These are phyloP conservation scores for Drosophila parthenogenetica DNA, from an alignment of 2,888 invertebrate species.

Conservation along the genomic window DNA sequence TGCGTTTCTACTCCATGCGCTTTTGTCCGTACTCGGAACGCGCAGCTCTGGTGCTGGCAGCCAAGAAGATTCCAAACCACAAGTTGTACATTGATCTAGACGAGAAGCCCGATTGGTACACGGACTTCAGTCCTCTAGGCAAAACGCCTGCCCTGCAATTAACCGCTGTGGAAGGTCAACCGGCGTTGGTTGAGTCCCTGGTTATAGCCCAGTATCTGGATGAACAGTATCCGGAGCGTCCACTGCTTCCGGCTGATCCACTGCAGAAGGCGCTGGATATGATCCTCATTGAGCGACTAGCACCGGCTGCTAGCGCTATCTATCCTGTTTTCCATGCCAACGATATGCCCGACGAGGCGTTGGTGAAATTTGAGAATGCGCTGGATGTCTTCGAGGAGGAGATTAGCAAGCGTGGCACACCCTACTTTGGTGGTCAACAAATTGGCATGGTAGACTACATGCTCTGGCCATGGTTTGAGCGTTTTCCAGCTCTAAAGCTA, in stretches of 20 bases:
- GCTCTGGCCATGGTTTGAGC: conserved; percentile 94
- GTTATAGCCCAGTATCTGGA: conserved; percentile 93
- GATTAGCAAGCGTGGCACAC: conserved; percentile 87
- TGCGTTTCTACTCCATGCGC: conserved; percentile 92
- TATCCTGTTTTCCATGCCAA: conserved; percentile 79
- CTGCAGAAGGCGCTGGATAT: conserved; percentile 84
- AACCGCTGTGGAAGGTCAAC: conserved; percentile 85
- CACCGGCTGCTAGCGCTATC: conserved; percentile 74
- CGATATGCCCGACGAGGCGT: conserved; percentile 56
- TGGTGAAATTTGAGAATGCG: conserved; percentile 84
- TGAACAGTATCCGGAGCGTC: conserved; percentile 89
- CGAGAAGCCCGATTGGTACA: conserved; percentile 93
- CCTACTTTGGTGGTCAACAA: conserved; percentile 89
- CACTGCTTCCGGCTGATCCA: conserved; percentile 87
- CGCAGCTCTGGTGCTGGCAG: conserved; percentile 90
- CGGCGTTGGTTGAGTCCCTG: conserved; percentile 90
- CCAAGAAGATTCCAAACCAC: conserved; percentile 92
- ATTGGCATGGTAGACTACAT: conserved; percentile 93
- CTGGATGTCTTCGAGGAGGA: conserved; percentile 89
- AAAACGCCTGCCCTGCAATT: conserved; percentile 92
- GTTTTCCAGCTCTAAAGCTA: conserved; percentile 86
- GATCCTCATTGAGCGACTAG: conserved; percentile 83
- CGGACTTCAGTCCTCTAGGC: conserved; percentile 88
- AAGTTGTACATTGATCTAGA: conserved; percentile 90
- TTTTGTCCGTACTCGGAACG: conserved; percentile 94